A percentile compares a stretch with the other conserved stretches of the same genome.
Evolutionary conservation across 1,140 invertebrate species (phyloP).

Genomic region (Leptopilina clavipes): DNA sequence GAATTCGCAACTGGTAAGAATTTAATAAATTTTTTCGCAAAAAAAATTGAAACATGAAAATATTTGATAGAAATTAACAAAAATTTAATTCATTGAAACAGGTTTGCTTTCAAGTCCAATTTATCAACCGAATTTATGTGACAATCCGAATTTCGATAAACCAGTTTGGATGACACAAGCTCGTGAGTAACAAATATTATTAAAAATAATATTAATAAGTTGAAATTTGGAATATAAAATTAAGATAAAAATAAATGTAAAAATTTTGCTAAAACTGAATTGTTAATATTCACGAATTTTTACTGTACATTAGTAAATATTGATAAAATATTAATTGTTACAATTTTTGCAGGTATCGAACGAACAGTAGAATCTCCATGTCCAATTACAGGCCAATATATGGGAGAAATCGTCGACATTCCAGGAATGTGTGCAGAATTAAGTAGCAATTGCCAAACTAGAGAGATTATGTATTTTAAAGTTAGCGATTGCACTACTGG

Average conservation of each 20-base stretch:
- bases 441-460: conserved; percentile 81
- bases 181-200: conserved; percentile 71
- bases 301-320: no score
- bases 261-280: no score
- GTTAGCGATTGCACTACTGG: conserved; percentile 79
- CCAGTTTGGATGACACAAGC: conserved; percentile 81
- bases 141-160: conserved; percentile 70
- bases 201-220: no score
- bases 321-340: conserved; percentile 18
- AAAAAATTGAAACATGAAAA: conserved; percentile 22
- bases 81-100: conserved; percentile 40
- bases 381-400: conserved; percentile 83
- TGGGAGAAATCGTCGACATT: conserved; percentile 80
- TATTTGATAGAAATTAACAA: neutral
- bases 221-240: no score
- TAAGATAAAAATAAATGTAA: no score
- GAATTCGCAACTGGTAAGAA: conserved; percentile 76
- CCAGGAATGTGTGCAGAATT: conserved; percentile 82
- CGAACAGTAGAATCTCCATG: conserved; percentile 77
- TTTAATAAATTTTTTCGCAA: conserved; percentile 16
- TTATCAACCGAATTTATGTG: conserved; percentile 65
- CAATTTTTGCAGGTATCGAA: conserved; percentile 72
- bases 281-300: no score
- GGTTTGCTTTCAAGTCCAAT: conserved; percentile 61
- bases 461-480: conserved; percentile 84